phyloP scores from a whole-genome alignment of 1,140 invertebrate genomes.

The Condylostylus longicornis region DNA sequence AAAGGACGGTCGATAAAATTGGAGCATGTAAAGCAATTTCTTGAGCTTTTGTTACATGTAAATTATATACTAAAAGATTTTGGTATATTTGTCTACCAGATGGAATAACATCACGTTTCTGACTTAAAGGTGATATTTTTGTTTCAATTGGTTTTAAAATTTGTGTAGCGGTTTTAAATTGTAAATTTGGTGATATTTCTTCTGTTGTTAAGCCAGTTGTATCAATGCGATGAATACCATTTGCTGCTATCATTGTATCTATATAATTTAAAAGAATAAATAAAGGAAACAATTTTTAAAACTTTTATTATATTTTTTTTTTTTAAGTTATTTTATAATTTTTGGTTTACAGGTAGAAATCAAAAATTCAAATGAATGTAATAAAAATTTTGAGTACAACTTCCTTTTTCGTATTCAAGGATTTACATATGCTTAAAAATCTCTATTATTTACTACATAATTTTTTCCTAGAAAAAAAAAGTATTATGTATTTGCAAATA shows the following conservation, averaged over 20 bases:
- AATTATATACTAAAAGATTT: conserved; percentile 69
- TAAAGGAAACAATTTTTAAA: background rate
- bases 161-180: conserved; percentile 63
- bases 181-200: conserved; percentile 60
- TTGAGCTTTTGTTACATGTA: conserved; percentile 63
- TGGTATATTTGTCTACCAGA: conserved; percentile 79
- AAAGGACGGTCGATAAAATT: conserved; percentile 70
- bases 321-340: background rate
- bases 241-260: conserved; percentile 51
- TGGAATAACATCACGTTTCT: conserved; percentile 66
- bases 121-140: conserved; percentile 57
- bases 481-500: no score
- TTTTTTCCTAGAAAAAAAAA: no score
- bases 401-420: no score
- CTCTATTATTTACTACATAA: no score
- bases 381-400: no score
- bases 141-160: conserved; percentile 65
- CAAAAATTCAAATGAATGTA: no score
- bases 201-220: conserved; percentile 57
- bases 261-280: background rate
- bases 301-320: conserved; percentile 1
- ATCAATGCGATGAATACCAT: conserved; percentile 58
- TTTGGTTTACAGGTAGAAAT: background rate
- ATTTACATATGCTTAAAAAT: no score
- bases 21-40: conserved; percentile 59